These are phyloP conservation scores for Takifugu flavidus DNA, from an alignment of 2,113 vertebrate genomes.

Conservation along the genomic window DNA sequence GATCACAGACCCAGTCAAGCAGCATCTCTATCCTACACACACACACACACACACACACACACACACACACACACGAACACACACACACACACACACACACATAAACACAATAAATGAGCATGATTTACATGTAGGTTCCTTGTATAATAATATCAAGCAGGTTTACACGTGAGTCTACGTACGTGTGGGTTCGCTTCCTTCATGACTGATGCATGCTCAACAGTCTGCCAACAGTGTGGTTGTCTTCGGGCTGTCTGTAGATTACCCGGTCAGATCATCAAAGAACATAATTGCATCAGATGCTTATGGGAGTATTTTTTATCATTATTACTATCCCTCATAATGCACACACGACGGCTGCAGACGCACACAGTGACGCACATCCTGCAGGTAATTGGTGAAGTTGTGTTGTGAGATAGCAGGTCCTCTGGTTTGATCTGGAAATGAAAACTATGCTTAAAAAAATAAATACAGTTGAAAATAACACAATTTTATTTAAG, in stretches of 20 bases:
- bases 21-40: neutral
- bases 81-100: constrained; percentile 1
- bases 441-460: neutral
- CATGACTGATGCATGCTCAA: constrained; percentile 40
- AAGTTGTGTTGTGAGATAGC: constrained; percentile 20
- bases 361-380: constrained; percentile 43
- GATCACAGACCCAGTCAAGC: constrained; percentile 18
- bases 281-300: constrained; percentile 65
- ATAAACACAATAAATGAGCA: neutral
- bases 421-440: neutral
- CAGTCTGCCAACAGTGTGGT: constrained; percentile 52
- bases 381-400: constrained; percentile 35
- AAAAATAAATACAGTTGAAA: too few relatives aligned
- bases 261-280: constrained; percentile 70
- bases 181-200: constrained; percentile 12
- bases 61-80: constrained; percentile 1
- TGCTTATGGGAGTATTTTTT: constrained; percentile 65
- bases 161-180: constrained; percentile 23
- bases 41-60: neutral
- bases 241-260: constrained; percentile 56
- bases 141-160: constrained; percentile 20
- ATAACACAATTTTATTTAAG: too few relatives aligned
- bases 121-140: neutral
- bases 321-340: constrained; percentile 44
- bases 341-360: constrained; percentile 33